phyloP scores from a whole-genome alignment of 1,140 invertebrate genomes.

The Drosophila rhopaloa region DNA sequence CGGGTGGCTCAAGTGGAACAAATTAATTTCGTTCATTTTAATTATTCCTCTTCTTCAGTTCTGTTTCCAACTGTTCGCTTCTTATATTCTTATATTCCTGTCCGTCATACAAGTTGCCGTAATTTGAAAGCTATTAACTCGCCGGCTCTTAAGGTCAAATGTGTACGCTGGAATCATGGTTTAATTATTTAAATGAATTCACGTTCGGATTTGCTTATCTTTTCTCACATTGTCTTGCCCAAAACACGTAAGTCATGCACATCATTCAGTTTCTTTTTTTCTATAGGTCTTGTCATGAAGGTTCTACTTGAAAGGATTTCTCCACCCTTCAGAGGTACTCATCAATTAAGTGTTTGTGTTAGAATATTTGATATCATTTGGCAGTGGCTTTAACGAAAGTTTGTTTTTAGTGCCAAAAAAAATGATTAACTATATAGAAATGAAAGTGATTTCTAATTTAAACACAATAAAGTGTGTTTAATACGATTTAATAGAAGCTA shows the following conservation, averaged over 20 bases:
- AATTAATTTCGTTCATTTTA: slow-evolving; percentile 79
- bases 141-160: slow-evolving; percentile 50
- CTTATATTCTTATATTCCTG: slow-evolving; percentile 19
- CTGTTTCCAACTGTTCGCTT: slow-evolving; percentile 1
- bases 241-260: slow-evolving; percentile 33
- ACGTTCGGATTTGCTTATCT: slow-evolving; percentile 35
- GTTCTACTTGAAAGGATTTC: not conserved
- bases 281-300: not conserved
- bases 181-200: slow-evolving; percentile 78
- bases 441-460: no score
- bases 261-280: slow-evolving; percentile 34
- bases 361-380: not conserved
- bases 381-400: no score
- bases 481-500: no score
- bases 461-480: no score
- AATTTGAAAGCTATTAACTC: slow-evolving; percentile 72
- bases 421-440: no score
- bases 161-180: slow-evolving; percentile 52
- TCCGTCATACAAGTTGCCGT: slow-evolving; percentile 56
- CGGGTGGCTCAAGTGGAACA: slow-evolving; percentile 81
- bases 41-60: slow-evolving; percentile 43
- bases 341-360: not conserved
- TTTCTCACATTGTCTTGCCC: slow-evolving; percentile 1
- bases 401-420: no score
- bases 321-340: not conserved